Base-by-base conservation (phyloP, 2,888 invertebrate genomes). In the Ichneumon xanthorius region DNA sequence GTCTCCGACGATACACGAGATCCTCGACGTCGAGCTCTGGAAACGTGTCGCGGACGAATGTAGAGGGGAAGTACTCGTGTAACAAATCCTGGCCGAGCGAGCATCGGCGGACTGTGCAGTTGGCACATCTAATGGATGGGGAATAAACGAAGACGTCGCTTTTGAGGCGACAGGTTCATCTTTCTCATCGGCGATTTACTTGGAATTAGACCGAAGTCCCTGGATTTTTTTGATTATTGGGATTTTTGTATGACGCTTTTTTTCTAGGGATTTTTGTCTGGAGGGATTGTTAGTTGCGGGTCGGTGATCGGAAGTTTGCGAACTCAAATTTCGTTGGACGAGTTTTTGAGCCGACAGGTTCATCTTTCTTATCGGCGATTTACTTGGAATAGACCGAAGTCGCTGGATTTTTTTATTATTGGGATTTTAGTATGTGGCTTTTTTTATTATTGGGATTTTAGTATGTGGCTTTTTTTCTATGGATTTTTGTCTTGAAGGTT, bases 71-170 rank as follows among this genome's bases (percentile, higher is more conserved):
- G 33, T 22, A 22, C 40, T 40, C 58, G 45, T 73, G 73, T 58
- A 61, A 61, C 73, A 61, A 61, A 22, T 45, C 61, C 40, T 19
- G 37, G 40, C 7, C 53, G 55, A 55, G 19, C 53, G 19, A 55
- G 50, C 58, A 22, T 30, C 6, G 72, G 9, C 19, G 45, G 26
- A 61, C 61, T 26, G 45, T 40, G 22, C 72, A 26, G 58, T 40
- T 14, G 71, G 6, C 55, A 22, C 53, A 40, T 19, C 72, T 58
- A 58, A 72, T 72, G 26, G 72, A 22, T 30, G n/a, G 45, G 61
- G 40, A 45, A 73, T 45, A 61, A 73, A 45, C 73, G 26, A 30
- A 73, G 73, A 73, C 73, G 40, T 73, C 61, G 58, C 40, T 73
- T 61, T 61, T 58, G 11, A 22, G 40, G 26, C 58, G 73, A 73